These are phyloP conservation scores for Suillia variegata DNA, from an alignment of 2,888 invertebrate genomes.

Conservation along the genomic window DNA sequence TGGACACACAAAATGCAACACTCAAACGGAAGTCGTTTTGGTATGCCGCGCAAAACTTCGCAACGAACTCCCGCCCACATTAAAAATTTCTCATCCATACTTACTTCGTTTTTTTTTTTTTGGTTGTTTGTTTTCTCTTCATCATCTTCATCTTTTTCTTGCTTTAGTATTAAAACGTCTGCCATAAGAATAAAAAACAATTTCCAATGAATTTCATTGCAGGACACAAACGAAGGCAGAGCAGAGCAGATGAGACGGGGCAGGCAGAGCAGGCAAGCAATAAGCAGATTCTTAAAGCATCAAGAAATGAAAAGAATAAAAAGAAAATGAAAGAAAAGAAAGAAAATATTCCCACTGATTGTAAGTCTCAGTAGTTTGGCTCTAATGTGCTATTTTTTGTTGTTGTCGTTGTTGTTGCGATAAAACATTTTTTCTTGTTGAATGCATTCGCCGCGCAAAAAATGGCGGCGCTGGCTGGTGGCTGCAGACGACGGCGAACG, in stretches of 20 bases:
- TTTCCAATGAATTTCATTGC: no score
- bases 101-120: no score
- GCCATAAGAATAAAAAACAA: constrained; percentile 1
- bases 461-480: background rate
- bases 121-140: background rate
- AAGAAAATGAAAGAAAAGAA: background rate
- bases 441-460: constrained; percentile 1
- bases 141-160: background rate
- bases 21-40: no score
- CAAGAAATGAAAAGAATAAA: background rate
- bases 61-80: background rate
- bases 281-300: no score
- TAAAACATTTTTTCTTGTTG: constrained; percentile 12
- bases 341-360: background rate
- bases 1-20: no score
- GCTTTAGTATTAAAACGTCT: constrained; percentile 13
- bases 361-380: background rate
- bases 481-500: background rate
- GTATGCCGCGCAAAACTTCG: no score
- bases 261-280: no score
- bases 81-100: no score
- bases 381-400: background rate
- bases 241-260: no score
- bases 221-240: no score
- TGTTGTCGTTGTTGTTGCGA: no score